Evolutionary conservation across 2,113 vertebrate species (phyloP), one percentile per base, ranked within the genome.

Genomic region (Podilymbus podiceps): DNA sequence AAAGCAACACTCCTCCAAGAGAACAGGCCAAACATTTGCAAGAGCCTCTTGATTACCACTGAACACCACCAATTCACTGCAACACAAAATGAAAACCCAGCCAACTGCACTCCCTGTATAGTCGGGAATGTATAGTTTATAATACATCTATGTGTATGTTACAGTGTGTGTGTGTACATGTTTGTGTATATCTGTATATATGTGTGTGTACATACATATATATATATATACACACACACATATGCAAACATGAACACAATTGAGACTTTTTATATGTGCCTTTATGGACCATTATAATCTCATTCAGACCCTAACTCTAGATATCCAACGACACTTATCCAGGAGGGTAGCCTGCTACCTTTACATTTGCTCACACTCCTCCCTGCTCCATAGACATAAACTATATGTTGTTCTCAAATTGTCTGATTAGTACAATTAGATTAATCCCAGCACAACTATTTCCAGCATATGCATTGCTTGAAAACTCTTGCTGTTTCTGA

Each of bases 121-220:
- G 7, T 0, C 86, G 21, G 15, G 4, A 79, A 58, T 42, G 58
- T 7, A 27, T 19, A 12, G 6, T 50, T 96, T 93, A 28, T 28
- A 38, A 44, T 16, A 67, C 30, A 49, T 4, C 6, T 31, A 19
- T 15, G 7, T 42, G 31, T 44, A 30, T 19, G 3, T 56, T 59
- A 16, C 17, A 74, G 4, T 9, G 7, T 5, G 14, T 46, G 6
- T 4, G 0, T 15, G 40, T 55, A 68, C 7, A 33, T 5, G 14
- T 56, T 8, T 62, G 23, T 23, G 31, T 12, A 12, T 46, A 23
- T 15, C 1, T 62, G 46, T 5, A 23, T 12, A 44, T 22, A 8
- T 23, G 2, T 19, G 1, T 22, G 8, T 23, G 2, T 19, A 1
- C 33, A 5, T 19, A 15, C 8, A 6, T 8, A 14, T 27, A 6